Percentiles rank a stretch among this genome's conserved stretches.
Evolutionary conservation across 2,113 vertebrate species (phyloP).

Genomic region (Hylia prasina): DNA sequence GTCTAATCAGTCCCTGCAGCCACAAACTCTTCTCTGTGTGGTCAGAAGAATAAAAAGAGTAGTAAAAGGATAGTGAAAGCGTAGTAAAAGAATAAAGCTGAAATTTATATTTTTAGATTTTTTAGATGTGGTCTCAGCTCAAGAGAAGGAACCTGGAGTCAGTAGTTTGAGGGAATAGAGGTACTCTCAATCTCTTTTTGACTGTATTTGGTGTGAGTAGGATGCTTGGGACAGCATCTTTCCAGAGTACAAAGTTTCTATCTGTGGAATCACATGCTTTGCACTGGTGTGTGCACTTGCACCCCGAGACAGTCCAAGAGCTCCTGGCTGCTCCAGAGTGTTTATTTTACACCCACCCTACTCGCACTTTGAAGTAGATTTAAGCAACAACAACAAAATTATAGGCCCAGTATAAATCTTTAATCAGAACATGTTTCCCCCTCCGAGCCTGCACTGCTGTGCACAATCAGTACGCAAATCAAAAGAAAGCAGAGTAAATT

Average conservation of each 20-base stretch:
- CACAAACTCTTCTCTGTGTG: fast-evolving
- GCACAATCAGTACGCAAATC: not conserved
- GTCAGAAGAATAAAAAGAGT: not conserved
- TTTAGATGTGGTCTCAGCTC: not conserved
- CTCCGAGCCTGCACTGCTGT: not conserved
- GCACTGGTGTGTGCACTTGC: not conserved
- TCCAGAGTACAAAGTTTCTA: fast-evolving
- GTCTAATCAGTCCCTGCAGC: not conserved
- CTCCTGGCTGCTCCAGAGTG: not conserved
- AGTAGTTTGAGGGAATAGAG: no score
- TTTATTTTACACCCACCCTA: not conserved
- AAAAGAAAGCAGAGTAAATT: not conserved
- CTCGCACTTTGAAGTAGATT: not conserved
- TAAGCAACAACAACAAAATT: not conserved
- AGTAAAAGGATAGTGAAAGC: not conserved
- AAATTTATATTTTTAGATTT: not conserved
- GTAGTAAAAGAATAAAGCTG: not conserved
- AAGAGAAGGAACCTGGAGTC: not conserved
- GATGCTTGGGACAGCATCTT: not conserved
- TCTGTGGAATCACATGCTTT: fast-evolving
- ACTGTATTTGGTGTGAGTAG: fast-evolving
- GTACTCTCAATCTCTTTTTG: fast-evolving
- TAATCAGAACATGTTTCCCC: not conserved
- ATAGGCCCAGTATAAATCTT: not conserved
- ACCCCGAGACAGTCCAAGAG: not conserved